These are phyloP conservation scores for Pomacea maculata DNA, from an alignment of 1,140 invertebrate genomes.

Conservation along the genomic window DNA sequence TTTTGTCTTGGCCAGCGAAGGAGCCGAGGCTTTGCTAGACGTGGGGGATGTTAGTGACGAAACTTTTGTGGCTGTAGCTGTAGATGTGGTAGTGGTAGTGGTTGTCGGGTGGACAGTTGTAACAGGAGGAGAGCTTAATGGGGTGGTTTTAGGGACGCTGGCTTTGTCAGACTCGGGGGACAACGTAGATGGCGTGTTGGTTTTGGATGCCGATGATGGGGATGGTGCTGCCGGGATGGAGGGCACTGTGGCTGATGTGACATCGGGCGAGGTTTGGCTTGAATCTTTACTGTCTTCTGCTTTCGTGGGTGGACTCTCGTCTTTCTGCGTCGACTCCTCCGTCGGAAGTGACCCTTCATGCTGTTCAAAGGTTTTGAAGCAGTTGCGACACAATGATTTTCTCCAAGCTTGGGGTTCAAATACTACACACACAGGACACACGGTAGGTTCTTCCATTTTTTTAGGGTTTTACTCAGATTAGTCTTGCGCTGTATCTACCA, in stretches of 20 bases:
- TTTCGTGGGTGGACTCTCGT: neutral
- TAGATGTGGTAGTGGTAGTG: conserved; percentile 8
- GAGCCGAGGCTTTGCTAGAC: conserved; percentile 5
- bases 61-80: conserved; percentile 2
- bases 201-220: neutral
- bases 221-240: conserved; percentile 4
- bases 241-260: neutral
- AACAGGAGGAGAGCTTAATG: conserved; percentile 5
- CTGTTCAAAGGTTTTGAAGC: conserved; percentile 57
- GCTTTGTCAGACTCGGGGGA: conserved; percentile 3
- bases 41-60: conserved; percentile 14
- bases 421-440: conserved; percentile 51
- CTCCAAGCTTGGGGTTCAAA: conserved; percentile 64
- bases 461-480: neutral
- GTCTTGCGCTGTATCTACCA: neutral
- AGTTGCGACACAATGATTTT: conserved; percentile 62
- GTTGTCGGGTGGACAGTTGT: conserved; percentile 7
- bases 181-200: neutral
- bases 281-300: conserved; percentile 2
- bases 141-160: neutral
- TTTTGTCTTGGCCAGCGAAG: conserved; percentile 12
- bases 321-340: neutral
- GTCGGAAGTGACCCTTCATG: conserved; percentile 30
- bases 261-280: neutral
- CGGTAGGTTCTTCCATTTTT: conserved; percentile 29